phyloP scores from a whole-genome alignment of 53 echinoderm and acorn worm genomes.

The Stichopus horrens region DNA sequence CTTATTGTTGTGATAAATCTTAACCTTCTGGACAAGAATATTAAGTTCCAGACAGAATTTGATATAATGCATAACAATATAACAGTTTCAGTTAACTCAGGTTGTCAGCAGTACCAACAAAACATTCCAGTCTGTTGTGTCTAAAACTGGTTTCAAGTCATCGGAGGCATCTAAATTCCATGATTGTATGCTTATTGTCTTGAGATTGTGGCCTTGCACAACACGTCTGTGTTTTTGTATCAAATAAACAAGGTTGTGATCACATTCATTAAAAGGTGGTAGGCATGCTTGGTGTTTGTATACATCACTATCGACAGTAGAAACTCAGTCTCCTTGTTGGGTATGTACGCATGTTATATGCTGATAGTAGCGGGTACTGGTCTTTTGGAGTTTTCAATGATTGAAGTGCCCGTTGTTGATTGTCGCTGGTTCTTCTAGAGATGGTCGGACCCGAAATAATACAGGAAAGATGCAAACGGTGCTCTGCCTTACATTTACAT shows the following conservation, averaged over 20 bases:
- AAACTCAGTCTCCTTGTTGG: too few species aligned
- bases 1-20: too few species aligned
- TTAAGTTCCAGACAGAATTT: slow-evolving; percentile 25
- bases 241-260: slow-evolving; percentile 12
- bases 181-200: background rate
- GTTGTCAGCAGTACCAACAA: slow-evolving; percentile 10
- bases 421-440: too few species aligned
- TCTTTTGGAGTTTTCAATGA: too few species aligned
- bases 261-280: background rate
- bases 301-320: too few species aligned
- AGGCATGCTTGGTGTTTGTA: background rate
- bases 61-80: background rate
- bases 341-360: too few species aligned
- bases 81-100: slow-evolving; percentile 19
- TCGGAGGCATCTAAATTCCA: too few species aligned
- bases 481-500: too few species aligned
- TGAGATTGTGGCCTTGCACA: background rate
- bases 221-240: background rate
- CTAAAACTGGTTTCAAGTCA: background rate
- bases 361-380: too few species aligned
- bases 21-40: slow-evolving; percentile 21
- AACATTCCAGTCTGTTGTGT: background rate
- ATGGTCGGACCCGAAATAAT: too few species aligned
- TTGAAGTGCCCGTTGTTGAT: too few species aligned
- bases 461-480: too few species aligned